Base-by-base conservation (phyloP, 2,113 vertebrate genomes). In the Morphnarchus princeps region DNA sequence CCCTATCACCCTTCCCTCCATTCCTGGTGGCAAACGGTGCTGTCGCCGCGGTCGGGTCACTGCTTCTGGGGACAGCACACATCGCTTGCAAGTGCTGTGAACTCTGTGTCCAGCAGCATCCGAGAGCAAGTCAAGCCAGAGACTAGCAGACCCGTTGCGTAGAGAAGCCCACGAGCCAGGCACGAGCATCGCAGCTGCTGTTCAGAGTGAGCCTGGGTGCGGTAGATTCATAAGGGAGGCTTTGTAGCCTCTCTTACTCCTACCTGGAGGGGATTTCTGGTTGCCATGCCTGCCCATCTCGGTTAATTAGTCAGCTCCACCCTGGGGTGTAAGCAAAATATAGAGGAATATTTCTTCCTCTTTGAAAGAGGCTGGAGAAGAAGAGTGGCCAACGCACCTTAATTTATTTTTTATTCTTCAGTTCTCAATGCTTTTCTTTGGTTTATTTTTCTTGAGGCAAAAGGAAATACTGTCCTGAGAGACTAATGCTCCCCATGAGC, bases 121-220 rank as follows among this genome's bases (percentile, higher is more conserved):
- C 0, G 5, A 89, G 50, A 38, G n/a, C 50, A 71, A 59, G 57
- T 31, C 24, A 43, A 57, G 65, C 22, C 36, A 12, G 21, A 42
- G 34, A 54, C n/a, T 9, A 45, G 45, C 28, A 42, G 22, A n/a
- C 16, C 28, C 7, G 6, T 21, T 19, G 19, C 0, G 0, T 3
- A 34, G 43, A 71, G 63, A 47, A 87, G 45, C 29, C 40, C 50
- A 8, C 1, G 3, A 59, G 42, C 26, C 52, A 34, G 40, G 13
- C 22, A 38, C 5, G 13, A 49, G 28, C 57, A 43, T 81, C 31
- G 28, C 50, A 49, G 26, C 26, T 42, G 36, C 67, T n/a, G 11
- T 77, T 57, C 38, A 55, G 71, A 50, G 29, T 17, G 14, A 72
- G 14, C 34, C 21, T 47, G 31, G 45, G 11, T 8, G 7, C 1